Conservation (phyloP, 2,797 vertebrate species). For the Accipiter fasciatus region DNA sequence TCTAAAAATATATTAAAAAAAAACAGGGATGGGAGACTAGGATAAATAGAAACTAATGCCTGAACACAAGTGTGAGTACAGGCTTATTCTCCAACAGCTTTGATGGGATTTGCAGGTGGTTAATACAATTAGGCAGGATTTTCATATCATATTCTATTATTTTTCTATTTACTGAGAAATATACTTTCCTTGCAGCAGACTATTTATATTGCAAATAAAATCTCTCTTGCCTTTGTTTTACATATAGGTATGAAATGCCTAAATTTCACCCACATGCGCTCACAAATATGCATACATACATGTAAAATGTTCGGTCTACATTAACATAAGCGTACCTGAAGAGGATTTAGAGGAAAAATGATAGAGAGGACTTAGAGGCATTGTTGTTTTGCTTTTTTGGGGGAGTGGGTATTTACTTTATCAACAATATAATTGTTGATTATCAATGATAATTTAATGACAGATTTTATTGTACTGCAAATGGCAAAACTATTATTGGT, state of each 20-base stretch:
- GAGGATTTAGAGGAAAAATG: not conserved
- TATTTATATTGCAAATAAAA: not conserved
- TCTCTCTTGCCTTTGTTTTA: not conserved
- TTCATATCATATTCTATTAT: not conserved
- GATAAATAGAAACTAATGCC: not conserved
- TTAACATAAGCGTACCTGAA: not conserved
- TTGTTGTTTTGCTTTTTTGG: not conserved
- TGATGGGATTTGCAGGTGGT: not conserved
- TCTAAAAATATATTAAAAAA: not conserved
- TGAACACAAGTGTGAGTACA: not conserved
- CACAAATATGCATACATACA: not conserved
- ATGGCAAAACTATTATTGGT: not conserved
- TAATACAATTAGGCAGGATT: not conserved
- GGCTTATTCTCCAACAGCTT: not conserved
- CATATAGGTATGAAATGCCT: not conserved
- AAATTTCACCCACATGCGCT: rapidly evolving
- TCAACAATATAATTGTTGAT: not conserved
- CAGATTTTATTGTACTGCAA: not conserved
- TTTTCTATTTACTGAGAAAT: not conserved
- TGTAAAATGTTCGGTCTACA: not conserved
- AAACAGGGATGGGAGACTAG: not conserved
- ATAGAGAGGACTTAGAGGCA: not conserved
- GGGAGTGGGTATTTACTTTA: not conserved
- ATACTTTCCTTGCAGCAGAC: not conserved
- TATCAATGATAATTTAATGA: not conserved